Evolutionary conservation across 2,113 vertebrate genomes (phyloP).

Genomic region (Callionymus lyra): DNA sequence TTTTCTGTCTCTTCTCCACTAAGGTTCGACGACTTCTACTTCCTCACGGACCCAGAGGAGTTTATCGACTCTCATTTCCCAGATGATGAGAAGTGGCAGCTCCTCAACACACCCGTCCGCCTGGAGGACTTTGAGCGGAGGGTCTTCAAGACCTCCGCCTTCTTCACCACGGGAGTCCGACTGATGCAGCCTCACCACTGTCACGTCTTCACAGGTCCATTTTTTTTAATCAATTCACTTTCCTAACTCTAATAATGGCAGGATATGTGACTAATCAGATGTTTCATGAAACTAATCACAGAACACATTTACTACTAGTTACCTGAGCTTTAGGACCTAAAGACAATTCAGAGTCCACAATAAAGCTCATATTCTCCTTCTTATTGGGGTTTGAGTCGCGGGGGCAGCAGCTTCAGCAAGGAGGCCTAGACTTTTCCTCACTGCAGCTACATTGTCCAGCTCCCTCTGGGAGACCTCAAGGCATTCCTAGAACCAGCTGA

Average conservation of each 20-base stretch:
- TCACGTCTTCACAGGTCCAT: constrained; percentile 63
- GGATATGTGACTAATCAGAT: no score
- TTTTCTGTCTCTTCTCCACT: no score
- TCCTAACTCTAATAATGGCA: no score
- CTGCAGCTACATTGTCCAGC: no score
- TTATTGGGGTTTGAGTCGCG: neutral
- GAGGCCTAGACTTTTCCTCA: no score
- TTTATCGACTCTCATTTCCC: constrained; percentile 70
- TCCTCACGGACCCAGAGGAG: constrained; percentile 72
- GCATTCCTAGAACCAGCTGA: no score
- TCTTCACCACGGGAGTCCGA: constrained; percentile 62
- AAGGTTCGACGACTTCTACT: constrained; percentile 73
- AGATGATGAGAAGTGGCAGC: constrained; percentile 68
- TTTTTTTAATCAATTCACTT: neutral
- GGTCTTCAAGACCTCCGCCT: constrained; percentile 70
- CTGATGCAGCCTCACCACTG: constrained; percentile 63
- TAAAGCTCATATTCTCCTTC: neutral
- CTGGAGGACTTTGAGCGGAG: constrained; percentile 64
- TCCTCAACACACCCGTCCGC: constrained; percentile 46
- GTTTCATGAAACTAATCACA: no score
- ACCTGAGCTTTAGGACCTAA: no score
- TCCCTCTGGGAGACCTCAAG: no score
- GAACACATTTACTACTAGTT: no score
- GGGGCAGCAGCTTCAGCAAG: no score
- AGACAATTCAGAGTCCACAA: no score